Evolutionary conservation across 2,888 invertebrate genomes (phyloP).

Genomic region (Nomada fabriciana): DNA sequence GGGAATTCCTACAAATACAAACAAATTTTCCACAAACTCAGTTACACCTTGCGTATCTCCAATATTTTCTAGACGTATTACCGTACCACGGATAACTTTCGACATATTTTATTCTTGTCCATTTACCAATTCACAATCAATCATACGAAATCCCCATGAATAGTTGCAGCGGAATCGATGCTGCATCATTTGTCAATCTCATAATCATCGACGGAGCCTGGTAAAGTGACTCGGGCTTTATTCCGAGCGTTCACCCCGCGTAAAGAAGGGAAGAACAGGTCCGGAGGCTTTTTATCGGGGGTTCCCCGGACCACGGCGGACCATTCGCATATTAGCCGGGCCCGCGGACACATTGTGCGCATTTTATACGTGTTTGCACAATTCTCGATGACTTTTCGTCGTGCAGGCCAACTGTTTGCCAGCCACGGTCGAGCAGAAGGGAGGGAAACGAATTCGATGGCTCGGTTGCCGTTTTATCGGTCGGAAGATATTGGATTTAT

Average conservation of each 20-base stretch:
- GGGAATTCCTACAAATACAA: too few species aligned
- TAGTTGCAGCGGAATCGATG: background rate
- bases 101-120: background rate
- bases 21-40: too few species aligned
- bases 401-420: constrained; percentile 66
- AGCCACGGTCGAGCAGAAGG: constrained; percentile 48
- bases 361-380: constrained; percentile 84
- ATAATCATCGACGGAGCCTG: constrained; percentile 42
- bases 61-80: background rate
- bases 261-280: constrained; percentile 41
- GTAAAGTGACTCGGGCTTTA: constrained; percentile 50
- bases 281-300: constrained; percentile 64
- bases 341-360: constrained; percentile 83
- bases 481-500: constrained; percentile 82
- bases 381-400: constrained; percentile 80
- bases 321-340: constrained; percentile 78
- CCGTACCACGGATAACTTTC: background rate
- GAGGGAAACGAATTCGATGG: constrained; percentile 61
- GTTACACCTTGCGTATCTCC: too few species aligned
- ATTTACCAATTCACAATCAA: constrained; percentile 2
- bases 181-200: constrained; percentile 15
- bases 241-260: constrained; percentile 32
- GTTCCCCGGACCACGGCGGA: constrained; percentile 44
- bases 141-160: background rate
- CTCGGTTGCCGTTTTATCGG: constrained; percentile 79